Percentiles rank a stretch among this genome's conserved stretches.
Evolutionary conservation across 1,140 invertebrate species (phyloP).

Genomic region (Drosophila setifemur): DNA sequence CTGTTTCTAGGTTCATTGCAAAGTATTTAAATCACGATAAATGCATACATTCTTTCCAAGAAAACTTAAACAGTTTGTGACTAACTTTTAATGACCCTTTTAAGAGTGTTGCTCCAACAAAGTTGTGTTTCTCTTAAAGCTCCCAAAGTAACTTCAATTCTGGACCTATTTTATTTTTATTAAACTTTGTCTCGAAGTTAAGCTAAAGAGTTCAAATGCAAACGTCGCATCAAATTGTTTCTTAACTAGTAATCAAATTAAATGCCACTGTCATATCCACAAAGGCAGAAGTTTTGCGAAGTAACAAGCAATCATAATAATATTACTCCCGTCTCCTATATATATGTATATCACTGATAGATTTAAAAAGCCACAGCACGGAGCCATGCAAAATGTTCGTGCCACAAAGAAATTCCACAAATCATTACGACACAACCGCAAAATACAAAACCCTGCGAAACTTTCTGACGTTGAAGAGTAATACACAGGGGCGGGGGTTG

Average conservation of each 20-base stretch:
- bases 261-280: conserved; percentile 29
- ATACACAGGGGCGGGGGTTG: not conserved
- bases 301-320: conserved; percentile 29
- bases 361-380: conserved; percentile 19
- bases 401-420: conserved; percentile 70
- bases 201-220: not conserved
- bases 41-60: too few species aligned
- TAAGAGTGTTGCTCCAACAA: too few species aligned
- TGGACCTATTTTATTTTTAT: not conserved
- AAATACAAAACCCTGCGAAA: conserved; percentile 54
- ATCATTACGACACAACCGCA: conserved; percentile 66
- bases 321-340: conserved; percentile 16
- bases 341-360: conserved; percentile 17
- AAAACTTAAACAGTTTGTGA: not conserved
- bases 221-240: not conserved
- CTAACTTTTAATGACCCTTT: not conserved
- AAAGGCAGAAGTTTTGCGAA: conserved; percentile 1
- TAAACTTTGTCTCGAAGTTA: too few species aligned
- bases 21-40: too few species aligned
- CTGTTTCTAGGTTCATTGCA: too few species aligned
- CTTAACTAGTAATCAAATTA: conserved; percentile 11
- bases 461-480: conserved; percentile 33
- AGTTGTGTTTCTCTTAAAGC: not conserved
- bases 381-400: conserved; percentile 33
- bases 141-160: too few species aligned